Evolutionary conservation across 2,888 invertebrate species (phyloP).

Genomic region (Myopa testacea): DNA sequence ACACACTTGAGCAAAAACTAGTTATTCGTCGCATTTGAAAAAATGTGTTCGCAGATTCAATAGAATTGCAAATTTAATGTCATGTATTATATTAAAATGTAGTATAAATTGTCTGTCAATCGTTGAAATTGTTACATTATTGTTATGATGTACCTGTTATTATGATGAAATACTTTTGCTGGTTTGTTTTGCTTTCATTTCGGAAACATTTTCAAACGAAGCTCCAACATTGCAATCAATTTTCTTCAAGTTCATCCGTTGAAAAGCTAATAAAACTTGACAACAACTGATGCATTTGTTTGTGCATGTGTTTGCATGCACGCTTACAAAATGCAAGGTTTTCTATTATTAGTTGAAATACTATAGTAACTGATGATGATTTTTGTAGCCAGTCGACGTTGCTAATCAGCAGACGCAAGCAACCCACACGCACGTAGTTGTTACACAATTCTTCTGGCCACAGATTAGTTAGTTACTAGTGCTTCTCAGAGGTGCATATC

Average conservation of each 20-base stretch:
- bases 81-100: neutral
- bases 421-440: slow-evolving; percentile 24
- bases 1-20: neutral
- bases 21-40: neutral
- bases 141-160: neutral
- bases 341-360: slow-evolving; percentile 31
- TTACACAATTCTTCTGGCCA: slow-evolving; percentile 19
- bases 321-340: slow-evolving; percentile 25
- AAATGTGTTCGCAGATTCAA: neutral
- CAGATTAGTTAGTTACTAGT: slow-evolving; percentile 29
- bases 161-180: neutral
- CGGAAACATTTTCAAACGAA: neutral
- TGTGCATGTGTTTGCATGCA: slow-evolving; percentile 2
- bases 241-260: slow-evolving; percentile 33
- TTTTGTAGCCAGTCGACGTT: neutral
- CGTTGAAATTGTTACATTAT: neutral
- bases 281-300: neutral
- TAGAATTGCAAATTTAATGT: no score
- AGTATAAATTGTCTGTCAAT: neutral
- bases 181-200: neutral
- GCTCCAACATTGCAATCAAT: neutral
- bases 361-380: neutral
- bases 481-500: neutral
- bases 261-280: slow-evolving; percentile 21
- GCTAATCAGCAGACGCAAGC: slow-evolving; percentile 19